Evolutionary conservation across 2,797 vertebrate species (phyloP), one percentile per base, ranked within the genome.

Genomic region (Megalops cyprinoides): DNA sequence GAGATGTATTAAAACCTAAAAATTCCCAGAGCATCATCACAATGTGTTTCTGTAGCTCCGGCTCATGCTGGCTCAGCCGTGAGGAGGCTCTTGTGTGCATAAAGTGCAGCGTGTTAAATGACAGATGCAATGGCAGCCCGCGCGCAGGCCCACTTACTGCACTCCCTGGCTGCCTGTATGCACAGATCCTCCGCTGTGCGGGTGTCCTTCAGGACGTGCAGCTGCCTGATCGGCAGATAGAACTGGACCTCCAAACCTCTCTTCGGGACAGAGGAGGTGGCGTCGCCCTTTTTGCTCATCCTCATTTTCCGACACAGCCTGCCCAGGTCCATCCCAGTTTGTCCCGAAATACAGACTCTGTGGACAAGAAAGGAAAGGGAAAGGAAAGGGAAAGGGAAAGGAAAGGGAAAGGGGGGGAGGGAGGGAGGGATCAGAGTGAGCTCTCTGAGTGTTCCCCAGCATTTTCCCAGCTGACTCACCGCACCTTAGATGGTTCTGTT

Each of bases 231-330:
- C 0, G 90, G 86, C 77, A 92, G 85, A 87, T 98, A 99, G 86
- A 98, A 97, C 82, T 94, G 90, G 79, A 99, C 92, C 85, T 97
- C 96, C 74, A 98, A 89, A 69, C 97, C 97, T 48, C 88, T 94
- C 82, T 90, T 89, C 4, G 94, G 92, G 82, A 85, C 83, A 20
- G 93, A 89, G 76, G 90, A 80, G 48, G 86, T 88, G 76, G 93
- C 87, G 20, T 96, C 96, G 0, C 82, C 86, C 79, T 92, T 97
- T 87, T 89, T 95, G 34, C 94, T 93, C 91, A 88, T 96, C 94
- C 95, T 96, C 96, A 98, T 97, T 91, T 98, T 99, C 84, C 96
- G 95, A 93, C 98, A 99, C 92, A 99, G 98, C 96, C 97, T 96
- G 86, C 95, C 95, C 90, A 94, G 91, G 92, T 95, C 94, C 93